A percentile compares a stretch with the other conserved stretches of the same genome.
These are phyloP conservation scores for Oreochromis tanganicae DNA, from an alignment of 2,113 vertebrate species.

Conservation along the genomic window DNA sequence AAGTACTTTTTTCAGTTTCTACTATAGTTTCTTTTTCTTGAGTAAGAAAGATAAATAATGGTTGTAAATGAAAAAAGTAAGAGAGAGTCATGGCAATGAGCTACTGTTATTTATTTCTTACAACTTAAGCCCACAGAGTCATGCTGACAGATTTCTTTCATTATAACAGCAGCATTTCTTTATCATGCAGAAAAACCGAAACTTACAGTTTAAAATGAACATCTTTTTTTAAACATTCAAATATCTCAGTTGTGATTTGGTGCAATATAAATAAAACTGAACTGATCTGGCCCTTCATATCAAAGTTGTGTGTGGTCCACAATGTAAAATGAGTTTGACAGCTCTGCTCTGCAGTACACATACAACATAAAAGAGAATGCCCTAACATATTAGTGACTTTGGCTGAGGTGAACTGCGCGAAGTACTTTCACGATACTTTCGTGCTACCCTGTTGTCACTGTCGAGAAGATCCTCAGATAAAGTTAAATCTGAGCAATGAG, in stretches of 20 bases:
- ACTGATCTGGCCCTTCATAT: neutral
- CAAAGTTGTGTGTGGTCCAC: neutral
- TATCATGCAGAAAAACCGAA: accelerated
- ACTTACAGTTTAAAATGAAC: neutral
- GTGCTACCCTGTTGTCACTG: neutral
- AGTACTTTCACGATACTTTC: neutral
- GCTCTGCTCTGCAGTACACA: neutral
- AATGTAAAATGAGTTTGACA: neutral
- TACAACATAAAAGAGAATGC: neutral
- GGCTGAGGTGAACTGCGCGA: neutral
- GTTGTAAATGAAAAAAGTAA: too few species aligned
- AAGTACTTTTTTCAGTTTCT: neutral
- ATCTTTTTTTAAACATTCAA: neutral
- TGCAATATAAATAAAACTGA: neutral
- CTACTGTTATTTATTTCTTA: too few species aligned
- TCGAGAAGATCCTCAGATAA: neutral
- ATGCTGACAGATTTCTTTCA: neutral
- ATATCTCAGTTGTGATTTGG: neutral
- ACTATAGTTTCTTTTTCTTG: neutral
- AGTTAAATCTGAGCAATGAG: neutral
- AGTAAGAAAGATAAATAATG: too few species aligned
- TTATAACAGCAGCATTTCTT: neutral
- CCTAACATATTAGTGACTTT: neutral
- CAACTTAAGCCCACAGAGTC: too few species aligned
- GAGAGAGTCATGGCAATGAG: too few species aligned